A percentile compares a stretch with the other conserved stretches of the same genome.
Conservation (phyloP, 2,113 vertebrate species). For the Pomatostomus ruficeps region DNA sequence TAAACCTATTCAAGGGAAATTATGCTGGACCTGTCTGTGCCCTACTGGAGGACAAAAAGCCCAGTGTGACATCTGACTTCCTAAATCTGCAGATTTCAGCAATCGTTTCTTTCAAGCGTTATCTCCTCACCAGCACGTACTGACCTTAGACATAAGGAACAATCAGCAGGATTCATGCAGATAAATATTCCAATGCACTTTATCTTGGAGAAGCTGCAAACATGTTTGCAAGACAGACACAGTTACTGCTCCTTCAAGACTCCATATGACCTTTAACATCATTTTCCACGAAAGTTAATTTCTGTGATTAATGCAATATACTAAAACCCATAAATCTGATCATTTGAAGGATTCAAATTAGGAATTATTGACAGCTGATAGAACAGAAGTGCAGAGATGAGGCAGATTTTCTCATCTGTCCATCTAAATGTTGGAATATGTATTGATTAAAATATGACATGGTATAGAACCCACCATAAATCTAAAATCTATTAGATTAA, state of each 20-base stretch:
- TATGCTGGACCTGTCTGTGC: neutral
- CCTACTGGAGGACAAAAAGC: neutral
- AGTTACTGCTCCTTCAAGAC: conserved; percentile 54
- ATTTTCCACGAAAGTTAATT: conserved; percentile 75
- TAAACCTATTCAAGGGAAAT: neutral
- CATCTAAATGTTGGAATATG: conserved; percentile 68
- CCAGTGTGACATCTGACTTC: neutral
- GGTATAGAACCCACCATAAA: conserved; percentile 71
- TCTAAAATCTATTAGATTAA: conserved; percentile 81
- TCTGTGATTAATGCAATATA: conserved; percentile 74
- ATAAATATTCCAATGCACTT: conserved; percentile 35
- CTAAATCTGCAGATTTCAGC: conserved; percentile 1
- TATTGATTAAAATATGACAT: conserved; percentile 79
- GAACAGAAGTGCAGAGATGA: conserved; percentile 67
- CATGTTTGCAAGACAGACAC: conserved; percentile 44
- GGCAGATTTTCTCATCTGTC: conserved; percentile 72
- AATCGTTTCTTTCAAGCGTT: neutral
- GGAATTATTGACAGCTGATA: conserved; percentile 79
- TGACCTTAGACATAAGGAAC: conserved; percentile 16
- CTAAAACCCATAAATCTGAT: conserved; percentile 67
- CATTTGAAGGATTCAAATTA: conserved; percentile 70
- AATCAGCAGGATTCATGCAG: neutral
- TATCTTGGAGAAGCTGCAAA: conserved; percentile 20
- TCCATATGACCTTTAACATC: conserved; percentile 70
- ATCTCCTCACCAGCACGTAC: neutral